Evolutionary conservation across 2,113 vertebrate species (phyloP), one percentile per base, ranked within the genome.

Genomic region (Colius striatus): DNA sequence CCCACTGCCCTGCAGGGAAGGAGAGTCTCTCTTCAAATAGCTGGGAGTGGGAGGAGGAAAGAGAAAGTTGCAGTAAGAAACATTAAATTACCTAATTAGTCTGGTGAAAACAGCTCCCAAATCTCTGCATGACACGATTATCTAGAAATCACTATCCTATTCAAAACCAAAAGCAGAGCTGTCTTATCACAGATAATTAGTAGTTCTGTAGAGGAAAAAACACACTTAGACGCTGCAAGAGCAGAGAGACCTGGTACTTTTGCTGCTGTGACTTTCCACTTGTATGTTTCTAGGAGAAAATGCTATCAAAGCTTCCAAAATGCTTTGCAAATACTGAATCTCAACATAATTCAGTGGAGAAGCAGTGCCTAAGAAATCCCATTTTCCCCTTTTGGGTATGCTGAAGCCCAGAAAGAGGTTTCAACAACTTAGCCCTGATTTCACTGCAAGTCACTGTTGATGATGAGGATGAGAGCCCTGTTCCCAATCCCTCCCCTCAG

Each of bases 1-100:
- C 60, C 78, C 61, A 50, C 43, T 74, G 84, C 77, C 91, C 94
- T 74, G 84, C 78, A 89, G 91, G 73, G 58, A 90, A 93, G 83
- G 77, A 83, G 55, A 74, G 61, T 41, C 54, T 70, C 77, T 74
- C 48, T 48, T 92, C 67, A 78, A 61, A 71, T 32, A 85, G 67
- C 74, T 85, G 65, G 73, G 70, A 47, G 53, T 26, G 34, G 25
- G 47, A 74, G 57, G 26, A 58, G 34, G 78, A 89, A 92, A 75
- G 55, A 36, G n/a, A 87, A 87, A 79, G 62, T 68, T 68, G 51
- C 61, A 89, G 66, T 5, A 0, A 88, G 57, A 88, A 88, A 93
- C 48, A 70, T 29, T n/a, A 51, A 83, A 77, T 67, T 51, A 60
- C 55, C 87, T 41, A 16, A 61, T 68, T 82, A 87, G 29, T 21